Evolutionary conservation across 2,888 invertebrate species (phyloP).

Genomic region (Macrosiphum euphorbiae): DNA sequence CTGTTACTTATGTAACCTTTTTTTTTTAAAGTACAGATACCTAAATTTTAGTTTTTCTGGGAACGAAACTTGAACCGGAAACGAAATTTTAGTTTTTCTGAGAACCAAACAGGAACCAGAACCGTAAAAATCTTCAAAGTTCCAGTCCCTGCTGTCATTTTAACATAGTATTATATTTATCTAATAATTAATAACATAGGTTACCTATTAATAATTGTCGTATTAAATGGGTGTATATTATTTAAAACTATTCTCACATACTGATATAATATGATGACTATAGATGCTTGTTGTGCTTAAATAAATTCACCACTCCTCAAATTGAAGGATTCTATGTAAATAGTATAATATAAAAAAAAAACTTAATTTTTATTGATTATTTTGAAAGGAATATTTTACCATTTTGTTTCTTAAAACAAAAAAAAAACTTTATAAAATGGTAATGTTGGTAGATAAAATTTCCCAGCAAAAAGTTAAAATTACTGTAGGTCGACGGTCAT

Average conservation of each 20-base stretch:
- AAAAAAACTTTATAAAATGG: slow-evolving; percentile 3
- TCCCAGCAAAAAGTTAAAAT: not conserved
- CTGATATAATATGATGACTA: too few species aligned
- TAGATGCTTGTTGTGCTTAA: too few species aligned
- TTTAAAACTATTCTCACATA: not conserved
- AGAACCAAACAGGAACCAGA: too few species aligned
- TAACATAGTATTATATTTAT: not conserved
- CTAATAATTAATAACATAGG: not conserved
- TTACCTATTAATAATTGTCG: not conserved
- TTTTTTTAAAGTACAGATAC: too few species aligned
- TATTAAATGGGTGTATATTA: not conserved
- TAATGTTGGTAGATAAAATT: not conserved
- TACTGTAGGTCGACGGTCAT: slow-evolving; percentile 8
- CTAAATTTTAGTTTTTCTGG: too few species aligned
- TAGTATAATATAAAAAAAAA: not conserved
- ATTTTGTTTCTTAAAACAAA: not conserved
- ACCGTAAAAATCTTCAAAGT: too few species aligned
- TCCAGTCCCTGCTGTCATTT: not conserved
- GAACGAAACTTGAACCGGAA: too few species aligned
- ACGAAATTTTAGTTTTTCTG: too few species aligned
- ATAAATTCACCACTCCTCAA: not conserved
- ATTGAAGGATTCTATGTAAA: not conserved
- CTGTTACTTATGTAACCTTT: too few species aligned
- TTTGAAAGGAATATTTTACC: not conserved
- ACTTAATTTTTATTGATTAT: not conserved